These are phyloP conservation scores for Gandaritis pyraliata DNA, from an alignment of 2,888 invertebrate genomes.

Conservation along the genomic window DNA sequence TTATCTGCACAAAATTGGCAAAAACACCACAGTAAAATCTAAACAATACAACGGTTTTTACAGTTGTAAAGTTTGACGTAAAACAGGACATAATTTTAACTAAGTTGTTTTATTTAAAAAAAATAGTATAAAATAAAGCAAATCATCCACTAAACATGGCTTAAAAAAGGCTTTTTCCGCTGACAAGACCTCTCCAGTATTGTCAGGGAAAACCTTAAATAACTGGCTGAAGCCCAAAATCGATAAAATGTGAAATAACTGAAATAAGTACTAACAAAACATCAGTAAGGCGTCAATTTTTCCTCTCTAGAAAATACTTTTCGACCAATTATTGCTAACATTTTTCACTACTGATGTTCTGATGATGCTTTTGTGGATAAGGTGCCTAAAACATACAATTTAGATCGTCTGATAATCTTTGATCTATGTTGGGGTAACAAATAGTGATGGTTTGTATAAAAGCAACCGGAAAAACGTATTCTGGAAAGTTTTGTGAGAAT, in stretches of 20 bases:
- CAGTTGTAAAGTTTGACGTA: constrained; percentile 37
- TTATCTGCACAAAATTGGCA: constrained; percentile 27
- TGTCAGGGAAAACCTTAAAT: too few relatives aligned
- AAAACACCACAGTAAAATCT: constrained; percentile 27
- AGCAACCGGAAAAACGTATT: neutral
- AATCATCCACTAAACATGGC: neutral
- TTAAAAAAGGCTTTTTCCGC: neutral
- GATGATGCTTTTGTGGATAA: neutral
- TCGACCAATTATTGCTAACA: too few relatives aligned
- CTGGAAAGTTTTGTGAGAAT: neutral
- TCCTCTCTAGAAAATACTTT: too few relatives aligned
- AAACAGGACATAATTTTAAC: constrained; percentile 35
- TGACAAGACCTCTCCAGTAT: too few relatives aligned
- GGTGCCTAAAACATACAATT: neutral
- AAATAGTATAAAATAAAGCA: constrained; percentile 6
- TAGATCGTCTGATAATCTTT: constrained; percentile 5
- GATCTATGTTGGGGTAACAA: neutral
- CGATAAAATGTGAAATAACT: too few relatives aligned
- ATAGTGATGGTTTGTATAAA: neutral
- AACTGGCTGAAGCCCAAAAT: too few relatives aligned
- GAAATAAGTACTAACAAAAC: too few relatives aligned
- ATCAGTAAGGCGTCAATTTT: too few relatives aligned
- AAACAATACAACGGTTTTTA: constrained; percentile 38
- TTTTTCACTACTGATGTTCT: too few relatives aligned
- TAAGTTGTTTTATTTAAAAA: constrained; percentile 20